A percentile compares a stretch with the other conserved stretches of the same genome.
Evolutionary conservation across 2,797 vertebrate genomes (phyloP).

Genomic region (Labroides dimidiatus): DNA sequence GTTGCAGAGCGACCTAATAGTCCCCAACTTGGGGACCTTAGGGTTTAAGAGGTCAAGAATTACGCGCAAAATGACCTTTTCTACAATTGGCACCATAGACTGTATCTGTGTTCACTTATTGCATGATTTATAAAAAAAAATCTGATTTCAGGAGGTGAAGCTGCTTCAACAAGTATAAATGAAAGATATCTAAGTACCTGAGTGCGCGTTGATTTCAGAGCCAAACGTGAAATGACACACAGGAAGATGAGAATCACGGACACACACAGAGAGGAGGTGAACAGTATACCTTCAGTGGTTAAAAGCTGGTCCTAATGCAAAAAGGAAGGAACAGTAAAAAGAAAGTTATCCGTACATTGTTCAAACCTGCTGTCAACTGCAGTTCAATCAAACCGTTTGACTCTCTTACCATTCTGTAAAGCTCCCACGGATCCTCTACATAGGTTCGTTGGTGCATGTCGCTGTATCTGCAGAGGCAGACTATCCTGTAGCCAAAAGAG

Average conservation of each 20-base stretch:
- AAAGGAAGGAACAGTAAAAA: not conserved
- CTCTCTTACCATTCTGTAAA: constrained; percentile 11
- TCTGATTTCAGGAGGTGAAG: not conserved
- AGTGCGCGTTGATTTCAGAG: constrained; percentile 69
- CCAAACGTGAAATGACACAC: constrained; percentile 45
- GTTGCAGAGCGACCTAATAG: no score
- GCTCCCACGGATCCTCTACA: accelerated
- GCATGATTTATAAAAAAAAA: no score
- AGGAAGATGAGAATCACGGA: constrained; percentile 72
- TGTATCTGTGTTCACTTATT: no score
- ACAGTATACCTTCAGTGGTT: constrained; percentile 45
- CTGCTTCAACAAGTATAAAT: not conserved
- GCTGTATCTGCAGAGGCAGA: accelerated
- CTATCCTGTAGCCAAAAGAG: constrained; percentile 21
- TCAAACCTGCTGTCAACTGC: not conserved
- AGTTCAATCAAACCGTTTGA: not conserved
- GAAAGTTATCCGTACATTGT: not conserved
- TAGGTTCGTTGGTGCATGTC: accelerated
- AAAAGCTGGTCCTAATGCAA: not conserved
- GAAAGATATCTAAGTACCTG: constrained; percentile 55
- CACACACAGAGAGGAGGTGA: constrained; percentile 49
- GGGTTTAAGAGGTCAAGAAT: no score
- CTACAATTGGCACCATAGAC: no score
- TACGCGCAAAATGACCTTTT: no score
- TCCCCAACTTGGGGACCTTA: no score